phyloP scores from a whole-genome alignment of 30 jellyfish, hydroid and myxozoan genomes.

The Rhopilema esculentum region DNA sequence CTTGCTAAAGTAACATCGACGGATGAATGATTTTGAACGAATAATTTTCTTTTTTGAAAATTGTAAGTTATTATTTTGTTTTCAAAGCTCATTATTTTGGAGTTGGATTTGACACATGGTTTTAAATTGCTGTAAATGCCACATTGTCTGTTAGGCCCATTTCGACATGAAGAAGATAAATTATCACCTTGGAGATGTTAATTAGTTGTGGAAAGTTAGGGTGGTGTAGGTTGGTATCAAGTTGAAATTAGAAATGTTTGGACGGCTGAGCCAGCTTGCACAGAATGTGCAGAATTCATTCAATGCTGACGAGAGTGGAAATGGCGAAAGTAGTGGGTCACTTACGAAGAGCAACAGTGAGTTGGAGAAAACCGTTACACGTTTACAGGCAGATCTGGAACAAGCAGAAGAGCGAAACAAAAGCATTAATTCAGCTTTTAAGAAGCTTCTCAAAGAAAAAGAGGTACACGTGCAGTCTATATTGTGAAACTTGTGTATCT shows the following conservation, averaged over 20 bases:
- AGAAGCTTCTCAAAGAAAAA: slow-evolving; percentile 80
- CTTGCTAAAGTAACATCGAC: background rate
- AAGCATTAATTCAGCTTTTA: slow-evolving; percentile 73
- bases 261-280: slow-evolving; percentile 71
- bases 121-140: background rate
- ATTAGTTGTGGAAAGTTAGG: background rate
- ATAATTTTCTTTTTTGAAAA: background rate
- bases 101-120: background rate
- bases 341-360: background rate
- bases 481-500: background rate
- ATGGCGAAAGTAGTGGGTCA: slow-evolving; percentile 3
- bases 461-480: slow-evolving; percentile 45
- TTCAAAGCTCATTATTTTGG: background rate
- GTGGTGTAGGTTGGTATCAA: background rate
- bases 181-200: background rate
- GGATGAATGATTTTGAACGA: background rate
- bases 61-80: too few relatives aligned
- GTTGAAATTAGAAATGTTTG: slow-evolving; percentile 29
- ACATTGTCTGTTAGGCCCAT: background rate
- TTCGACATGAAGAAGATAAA: background rate
- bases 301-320: slow-evolving; percentile 56
- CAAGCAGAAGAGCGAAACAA: slow-evolving; percentile 86
- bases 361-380: slow-evolving; percentile 39
- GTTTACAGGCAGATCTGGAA: slow-evolving; percentile 71
- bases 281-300: slow-evolving; percentile 68